A percentile compares a stretch with the other conserved stretches of the same genome.
Conservation (phyloP, 2,797 vertebrate genomes). For the Halcyon badia region DNA sequence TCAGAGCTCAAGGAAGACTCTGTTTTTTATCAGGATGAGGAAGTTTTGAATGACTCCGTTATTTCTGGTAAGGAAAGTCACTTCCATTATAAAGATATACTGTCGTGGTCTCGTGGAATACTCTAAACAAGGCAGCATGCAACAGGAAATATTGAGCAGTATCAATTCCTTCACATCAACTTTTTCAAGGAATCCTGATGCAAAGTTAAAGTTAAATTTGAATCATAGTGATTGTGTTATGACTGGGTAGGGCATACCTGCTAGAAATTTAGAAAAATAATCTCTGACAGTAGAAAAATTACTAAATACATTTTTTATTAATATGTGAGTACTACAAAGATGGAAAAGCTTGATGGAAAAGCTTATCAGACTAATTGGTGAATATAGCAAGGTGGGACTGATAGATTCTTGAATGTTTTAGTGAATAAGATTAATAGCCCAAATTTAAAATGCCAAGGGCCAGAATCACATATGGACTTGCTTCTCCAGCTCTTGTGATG, state of each 20-base stretch:
- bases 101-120: fast-evolving
- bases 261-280: neutral
- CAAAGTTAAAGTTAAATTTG: neutral
- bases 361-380: neutral
- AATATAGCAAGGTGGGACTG: neutral
- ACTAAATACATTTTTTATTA: neutral
- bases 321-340: neutral
- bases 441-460: neutral
- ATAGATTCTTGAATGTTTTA: neutral
- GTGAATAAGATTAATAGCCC: neutral
- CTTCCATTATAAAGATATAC: neutral
- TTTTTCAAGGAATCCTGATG: neutral
- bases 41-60: conserved; percentile 91
- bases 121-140: neutral
- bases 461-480: neutral
- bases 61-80: conserved; percentile 89
- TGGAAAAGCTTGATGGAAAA: neutral
- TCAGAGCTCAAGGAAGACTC: conserved; percentile 90
- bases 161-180: neutral
- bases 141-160: neutral
- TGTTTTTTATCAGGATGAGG: conserved; percentile 91
- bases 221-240: neutral
- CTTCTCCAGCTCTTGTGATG: neutral
- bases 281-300: neutral
- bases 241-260: neutral